Conservation (phyloP, 2,797 vertebrate genomes). For the Spinus pinus region DNA sequence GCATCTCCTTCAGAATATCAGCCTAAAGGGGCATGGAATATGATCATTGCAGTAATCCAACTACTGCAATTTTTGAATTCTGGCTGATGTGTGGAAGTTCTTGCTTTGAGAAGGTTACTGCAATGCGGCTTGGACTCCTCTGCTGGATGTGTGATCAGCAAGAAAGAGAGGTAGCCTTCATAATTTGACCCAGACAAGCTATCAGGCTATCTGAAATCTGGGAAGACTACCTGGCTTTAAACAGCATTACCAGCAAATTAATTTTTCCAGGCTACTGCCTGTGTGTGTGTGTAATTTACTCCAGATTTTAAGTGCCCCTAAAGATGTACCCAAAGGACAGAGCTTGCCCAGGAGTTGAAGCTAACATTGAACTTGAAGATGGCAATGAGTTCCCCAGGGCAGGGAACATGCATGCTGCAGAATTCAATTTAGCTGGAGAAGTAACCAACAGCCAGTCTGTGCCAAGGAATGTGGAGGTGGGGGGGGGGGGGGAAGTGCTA, state of each 20-base stretch:
- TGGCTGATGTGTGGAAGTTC: fast-evolving
- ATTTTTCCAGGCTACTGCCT: background rate
- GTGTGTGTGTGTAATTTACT: background rate
- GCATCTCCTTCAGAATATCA: background rate
- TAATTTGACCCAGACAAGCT: background rate
- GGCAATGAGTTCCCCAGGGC: background rate
- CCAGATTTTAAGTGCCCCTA: background rate
- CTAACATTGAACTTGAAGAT: background rate
- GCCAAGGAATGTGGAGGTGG: background rate
- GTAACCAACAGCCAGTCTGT: background rate
- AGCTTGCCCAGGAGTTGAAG: background rate
- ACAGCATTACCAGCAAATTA: background rate
- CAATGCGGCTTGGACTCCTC: fast-evolving
- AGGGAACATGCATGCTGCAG: fast-evolving
- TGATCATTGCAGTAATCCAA: background rate
- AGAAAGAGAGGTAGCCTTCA: background rate
- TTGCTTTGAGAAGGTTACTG: background rate
- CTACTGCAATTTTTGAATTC: background rate
- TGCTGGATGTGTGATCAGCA: background rate
- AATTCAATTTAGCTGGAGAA: background rate
- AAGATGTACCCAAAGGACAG: background rate
- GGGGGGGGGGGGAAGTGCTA: fast-evolving
- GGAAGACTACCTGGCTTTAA: background rate
- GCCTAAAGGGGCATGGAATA: background rate
- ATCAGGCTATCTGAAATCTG: background rate